Evolutionary conservation across 2,113 vertebrate genomes (phyloP), one percentile per base, ranked within the genome.

Genomic region (Urocitellus parryii): DNA sequence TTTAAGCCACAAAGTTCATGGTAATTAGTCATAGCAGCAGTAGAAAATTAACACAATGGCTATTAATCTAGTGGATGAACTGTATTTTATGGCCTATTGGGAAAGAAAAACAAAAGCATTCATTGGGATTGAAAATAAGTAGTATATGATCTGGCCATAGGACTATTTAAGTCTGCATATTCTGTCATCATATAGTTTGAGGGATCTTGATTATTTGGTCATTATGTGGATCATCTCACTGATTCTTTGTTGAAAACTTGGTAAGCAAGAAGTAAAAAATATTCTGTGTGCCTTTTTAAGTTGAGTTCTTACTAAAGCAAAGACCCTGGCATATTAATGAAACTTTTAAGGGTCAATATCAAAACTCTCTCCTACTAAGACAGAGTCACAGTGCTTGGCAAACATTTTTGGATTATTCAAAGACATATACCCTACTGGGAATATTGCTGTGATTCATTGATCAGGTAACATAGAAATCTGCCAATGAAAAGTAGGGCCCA

Each of bases 61-160:
- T 96, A 42, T 89, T 89, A 93, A 95, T 81, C 53, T 85, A 81
- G 22, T 39, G 63, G 80, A 78, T 81, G 53, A 39, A 73, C 86
- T 95, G 91, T 16, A 91, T 95, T 93, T 97, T 32, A 93, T 77
- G 83, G n/a, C 20, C 37, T 34, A 85, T 91, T 61, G 73, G 74
- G 81, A 95, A 56, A 85, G 68, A 88, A 79, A 95, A 72, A 70
- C 25, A 70, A 90, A 92, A 74, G 34, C 48, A 87, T 82, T 78
- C 56, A 65, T 8, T 88, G 51, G 32, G 51, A 87, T 76, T 18
- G 20, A 56, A 61, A 70, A 25, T 67, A 90, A 32, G n/a, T 45
- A 61, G 34, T 29, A 74, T 16, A 22, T 8, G 2, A 65, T 70
- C 65, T 80, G 88, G 51, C 37, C 39, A 25, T 22, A 27, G n/a